A percentile compares a stretch with the other conserved stretches of the same genome.
Conservation (phyloP, 2,888 invertebrate genomes). For the Eumacrocentrus americanus region DNA sequence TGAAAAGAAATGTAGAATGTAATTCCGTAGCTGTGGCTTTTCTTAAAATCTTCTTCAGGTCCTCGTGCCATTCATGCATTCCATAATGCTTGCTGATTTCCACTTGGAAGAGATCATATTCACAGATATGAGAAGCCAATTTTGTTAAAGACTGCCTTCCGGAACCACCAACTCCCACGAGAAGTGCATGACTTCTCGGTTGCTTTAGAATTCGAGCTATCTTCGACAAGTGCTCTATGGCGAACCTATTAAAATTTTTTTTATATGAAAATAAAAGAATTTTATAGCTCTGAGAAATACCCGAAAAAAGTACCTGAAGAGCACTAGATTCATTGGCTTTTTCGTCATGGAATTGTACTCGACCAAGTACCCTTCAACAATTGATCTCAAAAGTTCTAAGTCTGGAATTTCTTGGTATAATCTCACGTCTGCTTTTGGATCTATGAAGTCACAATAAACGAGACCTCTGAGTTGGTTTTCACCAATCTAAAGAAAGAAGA, state of each 20-base stretch:
- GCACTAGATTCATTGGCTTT: conserved; percentile 93
- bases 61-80: conserved; percentile 87
- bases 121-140: conserved; percentile 90
- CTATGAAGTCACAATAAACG: conserved; percentile 93
- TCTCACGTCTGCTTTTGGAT: conserved; percentile 88
- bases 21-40: conserved; percentile 84
- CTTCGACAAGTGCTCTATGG: conserved; percentile 91
- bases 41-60: conserved; percentile 80
- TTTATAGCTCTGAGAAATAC: too few species aligned
- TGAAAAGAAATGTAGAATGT: conserved; percentile 88
- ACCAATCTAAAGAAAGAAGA: conserved; percentile 65
- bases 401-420: conserved; percentile 89
- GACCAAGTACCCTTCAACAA: conserved; percentile 86
- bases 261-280: conserved; percentile 3
- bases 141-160: conserved; percentile 91
- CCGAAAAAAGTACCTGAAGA: conserved; percentile 75
- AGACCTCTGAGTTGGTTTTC: conserved; percentile 84
- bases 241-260: conserved; percentile 72
- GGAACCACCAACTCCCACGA: conserved; percentile 93
- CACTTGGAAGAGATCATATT: conserved; percentile 87
- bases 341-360: conserved; percentile 96
- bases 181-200: conserved; percentile 86
- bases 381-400: conserved; percentile 77
- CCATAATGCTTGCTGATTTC: conserved; percentile 90
- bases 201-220: conserved; percentile 90